A percentile compares a stretch with the other conserved stretches of the same genome.
Evolutionary conservation across 2,113 vertebrate species (phyloP).

Genomic region (Salvelinus sp.): DNA sequence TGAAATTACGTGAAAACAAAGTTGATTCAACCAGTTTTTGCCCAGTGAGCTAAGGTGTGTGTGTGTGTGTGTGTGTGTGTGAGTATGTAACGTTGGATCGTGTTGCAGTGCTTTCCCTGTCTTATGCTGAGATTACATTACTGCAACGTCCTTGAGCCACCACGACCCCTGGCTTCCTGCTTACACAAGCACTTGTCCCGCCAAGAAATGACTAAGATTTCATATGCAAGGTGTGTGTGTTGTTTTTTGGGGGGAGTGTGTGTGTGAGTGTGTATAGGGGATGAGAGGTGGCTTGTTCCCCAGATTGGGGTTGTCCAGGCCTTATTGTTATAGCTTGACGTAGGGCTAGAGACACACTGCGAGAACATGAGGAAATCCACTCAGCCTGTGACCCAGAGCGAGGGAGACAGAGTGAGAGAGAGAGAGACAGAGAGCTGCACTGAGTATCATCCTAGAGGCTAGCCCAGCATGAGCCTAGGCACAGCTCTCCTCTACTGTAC

Average conservation of each 20-base stretch:
- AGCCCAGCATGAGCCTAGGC: too few species aligned
- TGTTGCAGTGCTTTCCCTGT: slow-evolving; percentile 37
- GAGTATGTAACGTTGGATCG: slow-evolving; percentile 16
- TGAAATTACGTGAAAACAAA: too few species aligned
- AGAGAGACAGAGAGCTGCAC: slow-evolving; percentile 2
- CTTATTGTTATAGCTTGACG: too few species aligned
- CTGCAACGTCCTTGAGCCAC: slow-evolving; percentile 65
- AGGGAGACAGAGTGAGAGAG: not conserved
- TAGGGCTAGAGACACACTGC: too few species aligned
- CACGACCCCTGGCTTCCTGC: slow-evolving; percentile 55
- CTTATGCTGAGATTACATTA: slow-evolving; percentile 60
- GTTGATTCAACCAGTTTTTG: too few species aligned
- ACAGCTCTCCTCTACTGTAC: too few species aligned
- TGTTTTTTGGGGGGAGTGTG: not conserved
- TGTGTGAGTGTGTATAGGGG: not conserved
- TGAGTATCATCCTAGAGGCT: slow-evolving; percentile 12
- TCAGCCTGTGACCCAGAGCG: not conserved
- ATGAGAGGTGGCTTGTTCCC: too few species aligned
- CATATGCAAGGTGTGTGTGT: not conserved
- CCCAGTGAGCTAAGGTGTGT: too few species aligned
- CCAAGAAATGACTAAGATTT: slow-evolving; percentile 47
- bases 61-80: not conserved
- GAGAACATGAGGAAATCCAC: not conserved
- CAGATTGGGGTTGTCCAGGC: too few species aligned
- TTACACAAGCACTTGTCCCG: slow-evolving; percentile 65